Evolutionary conservation across 2,888 invertebrate species (phyloP).

Genomic region (Caenorhabditis afra): DNA sequence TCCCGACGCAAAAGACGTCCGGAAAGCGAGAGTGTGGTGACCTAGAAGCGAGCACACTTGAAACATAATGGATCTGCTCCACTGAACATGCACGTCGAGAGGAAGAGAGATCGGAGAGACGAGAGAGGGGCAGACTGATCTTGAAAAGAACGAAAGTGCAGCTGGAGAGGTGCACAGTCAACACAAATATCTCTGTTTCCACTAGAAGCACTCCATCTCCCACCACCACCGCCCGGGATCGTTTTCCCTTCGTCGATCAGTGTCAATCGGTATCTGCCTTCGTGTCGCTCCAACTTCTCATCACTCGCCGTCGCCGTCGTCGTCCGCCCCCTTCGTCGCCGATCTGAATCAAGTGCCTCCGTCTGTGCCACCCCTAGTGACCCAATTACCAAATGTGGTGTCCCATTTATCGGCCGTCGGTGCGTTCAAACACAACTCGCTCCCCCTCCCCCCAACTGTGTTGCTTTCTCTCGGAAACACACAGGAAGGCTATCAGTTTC

Average conservation of each 20-base stretch:
- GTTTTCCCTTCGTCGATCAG: constrained; percentile 14
- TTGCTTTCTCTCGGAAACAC: constrained; percentile 29
- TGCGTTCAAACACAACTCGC: constrained; percentile 49
- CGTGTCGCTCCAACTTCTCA: constrained; percentile 41
- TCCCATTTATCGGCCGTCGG: constrained; percentile 51
- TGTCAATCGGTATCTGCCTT: constrained; percentile 44
- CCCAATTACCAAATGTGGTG: constrained; percentile 60
- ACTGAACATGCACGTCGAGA: no score
- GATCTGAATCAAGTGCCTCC: constrained; percentile 34
- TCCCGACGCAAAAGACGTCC: background rate
- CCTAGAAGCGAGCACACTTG: no score
- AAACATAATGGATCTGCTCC: no score
- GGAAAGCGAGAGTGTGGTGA: no score
- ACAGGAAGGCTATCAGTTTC: constrained; percentile 33
- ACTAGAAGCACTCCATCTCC: background rate
- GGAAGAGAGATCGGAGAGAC: no score
- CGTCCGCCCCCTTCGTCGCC: background rate
- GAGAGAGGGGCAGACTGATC: no score
- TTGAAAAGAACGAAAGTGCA: no score
- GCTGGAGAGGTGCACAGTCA: no score
- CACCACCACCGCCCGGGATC: constrained; percentile 1
- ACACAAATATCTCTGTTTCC: background rate
- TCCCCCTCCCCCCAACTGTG: no score
- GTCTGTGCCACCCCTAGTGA: constrained; percentile 55
- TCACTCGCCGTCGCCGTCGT: constrained; percentile 30